Percentiles rank a stretch among this genome's conserved stretches.
These are phyloP conservation scores for Grapholita molesta DNA, from an alignment of 1,140 invertebrate genomes.

Conservation along the genomic window DNA sequence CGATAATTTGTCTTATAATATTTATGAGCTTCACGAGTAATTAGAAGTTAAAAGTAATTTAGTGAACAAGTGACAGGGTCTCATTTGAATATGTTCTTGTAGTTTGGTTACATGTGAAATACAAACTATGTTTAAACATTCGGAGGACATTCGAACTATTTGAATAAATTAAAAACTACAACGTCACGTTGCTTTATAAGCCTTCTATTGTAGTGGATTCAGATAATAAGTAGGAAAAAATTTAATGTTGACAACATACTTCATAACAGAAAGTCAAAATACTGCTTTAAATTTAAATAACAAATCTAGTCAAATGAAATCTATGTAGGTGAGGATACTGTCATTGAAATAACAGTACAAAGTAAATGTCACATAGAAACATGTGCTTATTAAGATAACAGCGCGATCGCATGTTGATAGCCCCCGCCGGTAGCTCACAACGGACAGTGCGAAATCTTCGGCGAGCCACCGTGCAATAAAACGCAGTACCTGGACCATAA, in stretches of 20 bases:
- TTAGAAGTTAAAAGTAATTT: slow-evolving; percentile 13
- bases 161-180: not conserved
- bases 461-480: slow-evolving; percentile 37
- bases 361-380: not conserved
- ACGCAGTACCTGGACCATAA: slow-evolving; percentile 37
- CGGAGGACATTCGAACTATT: not conserved
- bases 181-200: not conserved
- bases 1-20: slow-evolving; percentile 3
- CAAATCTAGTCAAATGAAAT: no score
- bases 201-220: no score
- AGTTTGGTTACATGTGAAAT: not conserved
- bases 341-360: not conserved
- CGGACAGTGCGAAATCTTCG: slow-evolving; percentile 3
- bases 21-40: not conserved
- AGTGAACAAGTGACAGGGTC: not conserved
- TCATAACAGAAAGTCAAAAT: no score
- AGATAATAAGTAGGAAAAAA: not conserved
- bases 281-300: no score
- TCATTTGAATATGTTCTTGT: slow-evolving; percentile 13
- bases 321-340: not conserved
- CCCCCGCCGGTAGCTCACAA: not conserved
- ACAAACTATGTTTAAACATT: not conserved
- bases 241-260: not conserved
- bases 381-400: not conserved
- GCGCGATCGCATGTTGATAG: not conserved